Evolutionary conservation across 2,113 vertebrate genomes (phyloP), one percentile per base, ranked within the genome.

Genomic region (Ctenomys sociabilis): DNA sequence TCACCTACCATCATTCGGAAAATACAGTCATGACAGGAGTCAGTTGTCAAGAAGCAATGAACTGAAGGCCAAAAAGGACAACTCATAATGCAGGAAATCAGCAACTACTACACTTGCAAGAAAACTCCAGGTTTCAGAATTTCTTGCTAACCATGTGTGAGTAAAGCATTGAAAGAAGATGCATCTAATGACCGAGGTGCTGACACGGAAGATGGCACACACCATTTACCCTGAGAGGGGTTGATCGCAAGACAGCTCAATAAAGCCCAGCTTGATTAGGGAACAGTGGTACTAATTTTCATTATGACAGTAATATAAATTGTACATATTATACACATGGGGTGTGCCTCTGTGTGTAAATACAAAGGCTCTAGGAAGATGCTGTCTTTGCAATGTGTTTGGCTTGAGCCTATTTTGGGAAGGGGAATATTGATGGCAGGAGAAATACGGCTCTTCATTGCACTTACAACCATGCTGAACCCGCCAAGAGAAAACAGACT

Each of bases 401-500:
- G 45, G 11, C 49, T 95, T 75, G 72, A 93, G 32, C 30, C 57
- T 95, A 77, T 84, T 97, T 93, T 66, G 66, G 90, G 93, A 92
- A 87, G 63, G 45, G 35, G 43, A 54, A 45, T 77, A 61, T 26
- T 30, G 21, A 40, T 43, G 28, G 72, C 83, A 30, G 52, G 82
- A 91, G 88, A 86, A 90, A 91, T 68, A 14, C 14, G 81, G 14
- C 75, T 75, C 57, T 83, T 95, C 73, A 54, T 57, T 89, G 72
- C 81, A 70, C 95, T 97, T 97, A 93, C 91, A 95, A 68, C 73
- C 68, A 93, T 52, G 90, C 94, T 91, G 92, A 96, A 73, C 52
- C 92, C 95, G 92, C 95, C 95, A 93, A 97, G 88, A 70, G 73
- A 91, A 96, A 91, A 87, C 97, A 97, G 90, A 93, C 93, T 89